Evolutionary conservation across 2,888 invertebrate genomes (phyloP).

Genomic region (Hirtodrosophila alboralis): DNA sequence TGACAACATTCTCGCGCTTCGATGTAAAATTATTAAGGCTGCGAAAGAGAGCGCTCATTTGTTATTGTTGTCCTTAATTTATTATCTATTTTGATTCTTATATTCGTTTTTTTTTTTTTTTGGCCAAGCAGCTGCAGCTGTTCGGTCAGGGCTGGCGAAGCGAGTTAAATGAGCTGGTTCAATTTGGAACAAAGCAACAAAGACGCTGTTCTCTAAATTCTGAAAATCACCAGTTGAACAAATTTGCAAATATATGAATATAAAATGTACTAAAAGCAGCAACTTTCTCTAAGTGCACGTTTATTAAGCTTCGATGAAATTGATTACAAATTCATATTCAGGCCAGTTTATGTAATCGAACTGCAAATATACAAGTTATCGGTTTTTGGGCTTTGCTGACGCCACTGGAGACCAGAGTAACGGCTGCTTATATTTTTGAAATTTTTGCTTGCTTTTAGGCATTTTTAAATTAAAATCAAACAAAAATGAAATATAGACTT

Average conservation of each 20-base stretch:
- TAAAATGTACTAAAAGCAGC: too few species aligned
- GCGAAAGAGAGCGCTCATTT: conserved; percentile 82
- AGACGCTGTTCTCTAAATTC: too few species aligned
- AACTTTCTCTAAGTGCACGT: too few species aligned
- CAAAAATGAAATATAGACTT: neutral
- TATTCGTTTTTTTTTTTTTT: conserved; percentile 7
- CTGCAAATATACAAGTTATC: conserved; percentile 1
- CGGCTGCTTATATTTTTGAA: conserved; percentile 22
- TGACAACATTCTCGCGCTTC: conserved; percentile 82
- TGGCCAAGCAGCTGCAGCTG: conserved; percentile 23
- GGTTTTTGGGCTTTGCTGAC: conserved; percentile 10
- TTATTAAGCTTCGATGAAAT: too few species aligned
- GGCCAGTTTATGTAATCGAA: conserved; percentile 9
- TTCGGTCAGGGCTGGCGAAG: conserved; percentile 32
- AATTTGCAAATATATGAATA: too few species aligned
- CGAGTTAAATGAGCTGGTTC: too few species aligned
- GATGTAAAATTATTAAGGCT: conserved; percentile 75
- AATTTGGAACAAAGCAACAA: too few species aligned
- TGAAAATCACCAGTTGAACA: too few species aligned
- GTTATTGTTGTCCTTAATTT: conserved; percentile 16
- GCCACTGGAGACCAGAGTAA: conserved; percentile 20
- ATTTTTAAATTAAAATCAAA: neutral
- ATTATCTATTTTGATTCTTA: conserved; percentile 20
- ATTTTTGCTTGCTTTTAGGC: neutral
- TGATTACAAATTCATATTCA: neutral